Base-by-base conservation (phyloP, 2,888 invertebrate genomes). In the Caenorhabditis sinica region DNA sequence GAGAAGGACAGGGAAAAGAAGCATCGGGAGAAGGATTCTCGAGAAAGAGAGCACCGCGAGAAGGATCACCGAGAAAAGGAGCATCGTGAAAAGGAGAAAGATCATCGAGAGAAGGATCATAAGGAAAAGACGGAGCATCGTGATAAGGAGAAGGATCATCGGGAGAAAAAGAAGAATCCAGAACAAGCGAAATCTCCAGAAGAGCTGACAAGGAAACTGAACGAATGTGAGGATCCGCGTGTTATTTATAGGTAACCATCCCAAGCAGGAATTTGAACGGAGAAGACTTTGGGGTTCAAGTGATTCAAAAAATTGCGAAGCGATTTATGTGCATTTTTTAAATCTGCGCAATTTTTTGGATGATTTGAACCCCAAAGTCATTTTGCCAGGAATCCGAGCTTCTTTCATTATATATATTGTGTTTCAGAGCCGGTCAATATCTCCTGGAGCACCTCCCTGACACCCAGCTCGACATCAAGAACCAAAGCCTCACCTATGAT, bases 361-460 rank as follows among this genome's bases (percentile, higher is more conserved):
- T 36, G 36, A n/a, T n/a, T n/a, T n/a, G n/a, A n/a, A n/a, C n/a
- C n/a, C n/a, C n/a, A n/a, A n/a, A n/a, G n/a, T n/a, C n/a, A n/a
- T n/a, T n/a, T n/a, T n/a, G n/a, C n/a, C n/a, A n/a, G n/a, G n/a
- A n/a, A n/a, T n/a, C n/a, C n/a, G n/a, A n/a, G n/a, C n/a, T n/a
- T n/a, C n/a, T n/a, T n/a, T n/a, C n/a, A n/a, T n/a, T n/a, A n/a
- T n/a, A n/a, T n/a, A n/a, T n/a, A 40, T 40, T 40, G 5, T 23
- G 33, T 76, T 82, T 43, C 79, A 84, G 84, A 71, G 63, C 75
- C 30, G 72, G 84, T 51, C 75, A 80, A 20, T 65, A 60, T 8
- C 68, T 84, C 15, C 60, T 84, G 20, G 49, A 49, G 15, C 40
- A 76, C 2, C 28, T 56, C 11, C 25, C 56, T 4, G 56, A 56